Conservation (phyloP, 2,888 invertebrate genomes). For the Eretmocerus hayati region DNA sequence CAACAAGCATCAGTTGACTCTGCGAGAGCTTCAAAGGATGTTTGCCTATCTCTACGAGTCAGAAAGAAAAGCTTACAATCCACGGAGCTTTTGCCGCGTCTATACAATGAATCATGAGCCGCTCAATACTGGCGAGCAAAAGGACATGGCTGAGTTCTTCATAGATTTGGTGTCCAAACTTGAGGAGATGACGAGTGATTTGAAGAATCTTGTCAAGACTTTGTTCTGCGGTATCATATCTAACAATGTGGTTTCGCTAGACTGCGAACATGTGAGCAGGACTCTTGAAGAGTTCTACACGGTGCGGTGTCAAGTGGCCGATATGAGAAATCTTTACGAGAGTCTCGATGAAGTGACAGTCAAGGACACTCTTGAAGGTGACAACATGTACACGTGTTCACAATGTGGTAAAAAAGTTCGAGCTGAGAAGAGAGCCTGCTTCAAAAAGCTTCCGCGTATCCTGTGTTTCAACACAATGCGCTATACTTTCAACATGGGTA, state of each 20-base stretch:
- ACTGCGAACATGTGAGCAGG: constrained; percentile 90
- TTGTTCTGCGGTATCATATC: constrained; percentile 90
- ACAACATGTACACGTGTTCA: constrained; percentile 96
- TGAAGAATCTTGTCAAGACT: constrained; percentile 82
- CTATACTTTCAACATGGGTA: constrained; percentile 95
- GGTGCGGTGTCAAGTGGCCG: constrained; percentile 91
- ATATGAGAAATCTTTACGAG: constrained; percentile 92
- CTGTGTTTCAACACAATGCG: constrained; percentile 96
- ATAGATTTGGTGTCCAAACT: constrained; percentile 92
- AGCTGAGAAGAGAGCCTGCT: constrained; percentile 92
- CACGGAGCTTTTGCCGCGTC: constrained; percentile 88
- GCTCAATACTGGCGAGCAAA: constrained; percentile 91
- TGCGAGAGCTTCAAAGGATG: constrained; percentile 87
- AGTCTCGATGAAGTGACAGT: constrained; percentile 95
- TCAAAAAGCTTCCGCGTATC: constrained; percentile 87
- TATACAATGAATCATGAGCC: constrained; percentile 98
- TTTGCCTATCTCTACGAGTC: constrained; percentile 91
- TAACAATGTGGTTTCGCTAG: constrained; percentile 92
- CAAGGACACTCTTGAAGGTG: constrained; percentile 92
- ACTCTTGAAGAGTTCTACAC: constrained; percentile 95
- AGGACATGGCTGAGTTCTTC: constrained; percentile 97
- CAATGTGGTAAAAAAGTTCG: constrained; percentile 92
- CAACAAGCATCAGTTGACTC: constrained; percentile 73
- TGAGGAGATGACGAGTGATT: constrained; percentile 89
- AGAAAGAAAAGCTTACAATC: constrained; percentile 92